Evolutionary conservation across 2,888 invertebrate species (phyloP), one percentile per base, ranked within the genome.

Genomic region (Drepana falcataria): DNA sequence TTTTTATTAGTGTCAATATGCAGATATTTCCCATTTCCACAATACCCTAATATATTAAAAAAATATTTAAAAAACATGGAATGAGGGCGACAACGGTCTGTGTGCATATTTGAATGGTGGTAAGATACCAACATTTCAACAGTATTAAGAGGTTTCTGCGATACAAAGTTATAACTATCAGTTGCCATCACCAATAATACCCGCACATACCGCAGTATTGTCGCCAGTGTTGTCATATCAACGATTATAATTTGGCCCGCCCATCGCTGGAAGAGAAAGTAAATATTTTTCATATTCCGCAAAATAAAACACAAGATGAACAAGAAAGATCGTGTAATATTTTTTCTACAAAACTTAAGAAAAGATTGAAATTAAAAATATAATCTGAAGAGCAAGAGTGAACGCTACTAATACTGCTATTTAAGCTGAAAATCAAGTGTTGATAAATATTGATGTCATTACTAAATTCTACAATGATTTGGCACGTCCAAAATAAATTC

Each of bases 241-340:
- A 33, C 51, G 48, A 57, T 75, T 71, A 83, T 59, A 83, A 75
- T 73, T 83, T 84, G 51, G 83, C 74, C 47, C 74, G 75, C 47
- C 56, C 52, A 37, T 76, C 75, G 51, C 82, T 83, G 83, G 54
- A 77, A 69, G 73, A 71, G 61, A 60, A 40, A 68, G 60, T 57
- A 53, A 5, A 49, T 37, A 53, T 56, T 37, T 44, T 60, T 49
- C 3, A 47, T 9, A 48, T 35, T 33, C 35, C 9, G 44, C 9
- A 44, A 55, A 77, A 73, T 76, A 67, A 73, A 75, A 82, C 71
- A 71, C 69, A 53, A 41, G 48, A 49, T 51, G 59, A 69, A 68
- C 67, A 68, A 67, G 48, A 56, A 59, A 59, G 59, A 44, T 44
- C 44, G 44, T 44, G 9, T 44, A 44, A 9, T 44, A 6, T 3